phyloP scores from a whole-genome alignment of 2,888 invertebrate species.

The Colletes collaris region DNA sequence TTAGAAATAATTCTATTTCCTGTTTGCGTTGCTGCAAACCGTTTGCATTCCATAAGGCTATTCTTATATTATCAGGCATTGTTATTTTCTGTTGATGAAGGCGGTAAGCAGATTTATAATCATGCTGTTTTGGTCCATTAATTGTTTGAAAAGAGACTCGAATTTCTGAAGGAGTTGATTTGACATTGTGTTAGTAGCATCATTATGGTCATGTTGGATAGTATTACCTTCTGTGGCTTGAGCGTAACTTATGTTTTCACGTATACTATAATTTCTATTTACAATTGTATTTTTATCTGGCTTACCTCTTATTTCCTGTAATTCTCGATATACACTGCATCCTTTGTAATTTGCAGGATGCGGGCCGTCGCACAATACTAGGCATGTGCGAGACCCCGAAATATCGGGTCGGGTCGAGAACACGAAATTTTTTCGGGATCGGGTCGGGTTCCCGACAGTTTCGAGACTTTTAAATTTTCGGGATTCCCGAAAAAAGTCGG shows the following conservation, averaged over 20 bases:
- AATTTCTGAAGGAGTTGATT: slow-evolving; percentile 16
- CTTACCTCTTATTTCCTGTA: slow-evolving; percentile 2
- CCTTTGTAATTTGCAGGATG: slow-evolving; percentile 8
- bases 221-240: slow-evolving; percentile 12
- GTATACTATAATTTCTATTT: slow-evolving; percentile 4
- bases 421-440: too few relatives aligned
- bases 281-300: not conserved
- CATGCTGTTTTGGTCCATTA: slow-evolving; percentile 2
- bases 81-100: not conserved
- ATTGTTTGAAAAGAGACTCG: not conserved
- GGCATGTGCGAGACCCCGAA: too few relatives aligned
- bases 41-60: slow-evolving; percentile 19
- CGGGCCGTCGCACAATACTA: not conserved
- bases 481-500: too few relatives aligned
- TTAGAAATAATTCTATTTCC: slow-evolving; percentile 8
- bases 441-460: too few relatives aligned
- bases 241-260: slow-evolving; percentile 8
- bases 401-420: too few relatives aligned
- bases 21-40: slow-evolving; percentile 1
- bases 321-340: slow-evolving; percentile 4
- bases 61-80: too few relatives aligned
- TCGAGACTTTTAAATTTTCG: too few relatives aligned
- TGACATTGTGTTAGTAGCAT: not conserved
- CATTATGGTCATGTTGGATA: not conserved
- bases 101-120: slow-evolving; percentile 10